Base-by-base conservation (phyloP, 53 echinoderm and acorn worm genomes). In the Holothuria leucospilota region DNA sequence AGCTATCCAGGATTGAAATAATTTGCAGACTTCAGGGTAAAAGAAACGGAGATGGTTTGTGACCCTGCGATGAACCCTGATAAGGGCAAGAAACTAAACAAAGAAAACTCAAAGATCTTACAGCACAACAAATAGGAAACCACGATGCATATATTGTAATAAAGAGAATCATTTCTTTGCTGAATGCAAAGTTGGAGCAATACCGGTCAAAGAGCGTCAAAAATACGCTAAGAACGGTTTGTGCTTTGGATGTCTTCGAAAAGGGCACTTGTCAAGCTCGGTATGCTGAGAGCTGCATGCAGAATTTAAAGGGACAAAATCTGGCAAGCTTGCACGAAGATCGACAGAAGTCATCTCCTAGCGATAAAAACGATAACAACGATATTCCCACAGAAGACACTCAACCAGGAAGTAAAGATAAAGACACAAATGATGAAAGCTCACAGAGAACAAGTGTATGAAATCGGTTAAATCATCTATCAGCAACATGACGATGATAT, bases 41-140 rank as follows among this genome's bases (percentile, higher is more conserved):
- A 81, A n/a, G 89, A 92, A 85, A 78, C 85, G 24, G 88, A 85
- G 20, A 80, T 89, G 27, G 88, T 88, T 2, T 73, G 72, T 59
- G 88, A 92, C 60, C 88, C 88, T 26, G 63, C 63, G 27, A 68
- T 84, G 51, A 70, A 65, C 15, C 12, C 58, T n/a, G 63, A 78
- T 23, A 71, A 29, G 28, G 68, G 59, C 23, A 70, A 51, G 60
- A 82, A 82, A 7, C 13, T 13, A 49, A 15, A n/a, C 13, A 51
- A 51, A 46, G n/a, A 67, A 69, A 28, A 69, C 24, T 29, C 39
- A 8, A 70, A 53, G 78, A 15, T 53, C 85, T 16, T 18, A 53
- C 41, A 68, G 69, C 20, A 77, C 28, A 38, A 38, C 69, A 24
- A 49, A 10, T 18, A 46, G 20, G 21, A 77, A 51, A 18, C 42